Base-by-base conservation (phyloP, 2,888 invertebrate species). In the Sesia bembeciformis region DNA sequence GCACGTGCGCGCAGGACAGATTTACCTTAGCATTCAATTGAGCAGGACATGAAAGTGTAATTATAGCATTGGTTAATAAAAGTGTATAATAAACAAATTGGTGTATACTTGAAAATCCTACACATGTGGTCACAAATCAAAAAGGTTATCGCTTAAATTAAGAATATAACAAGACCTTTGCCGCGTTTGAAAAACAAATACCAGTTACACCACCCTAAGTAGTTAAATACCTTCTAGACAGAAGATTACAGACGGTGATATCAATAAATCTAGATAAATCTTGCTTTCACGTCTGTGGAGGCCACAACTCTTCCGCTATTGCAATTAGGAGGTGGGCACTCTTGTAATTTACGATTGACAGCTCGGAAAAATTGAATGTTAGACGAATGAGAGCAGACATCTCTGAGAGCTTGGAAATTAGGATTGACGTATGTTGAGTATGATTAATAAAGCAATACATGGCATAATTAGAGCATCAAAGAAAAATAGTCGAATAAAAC, bases 201-300 rank as follows among this genome's bases (percentile, higher is more conserved):
- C 46, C 46, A 46, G 8, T 46, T 23, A 23, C 23, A 23, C 23
- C 53, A 54, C 62, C 62, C 62, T 69, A 64, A 70, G 65, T 68
- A 69, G 62, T 62, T 68, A 65, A 69, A 70, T 68, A 68, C 65
- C 62, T 67, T 61, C 63, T 65, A 63, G 67, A 65, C 63, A 74
- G 50, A 38, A 50, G 72, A 75, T 74, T 66, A 58, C 56, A 72
- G 72, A 74, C 72, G 61, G 61, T 69, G 76, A 76, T 75, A 71
- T 67, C 65, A 60, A 71, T 70, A 70, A 69, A 67, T 68, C 60
- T 58, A 66, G 71, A 68, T 71, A 69, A 67, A 60, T 61, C 54
- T 52, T 59, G 67, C 76, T 78, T 76, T 77, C 77, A 70, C 68
- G 65, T 63, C 67, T 66, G 57, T 58, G 59, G 62, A 56, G 59